These are phyloP conservation scores for Pterostichus niger DNA, from an alignment of 2,888 invertebrate species.

Conservation along the genomic window DNA sequence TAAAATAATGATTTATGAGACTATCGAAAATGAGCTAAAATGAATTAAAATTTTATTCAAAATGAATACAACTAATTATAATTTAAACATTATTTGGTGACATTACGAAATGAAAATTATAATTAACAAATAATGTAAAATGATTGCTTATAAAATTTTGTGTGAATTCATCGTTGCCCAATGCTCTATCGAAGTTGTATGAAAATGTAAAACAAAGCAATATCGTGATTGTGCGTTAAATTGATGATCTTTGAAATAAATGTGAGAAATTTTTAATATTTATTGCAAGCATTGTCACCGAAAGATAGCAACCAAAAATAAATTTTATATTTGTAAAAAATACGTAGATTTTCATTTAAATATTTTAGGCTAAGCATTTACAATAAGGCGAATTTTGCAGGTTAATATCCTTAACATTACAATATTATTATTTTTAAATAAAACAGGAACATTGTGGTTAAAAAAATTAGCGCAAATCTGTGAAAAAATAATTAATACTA, in stretches of 20 bases:
- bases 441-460: conserved; percentile 45
- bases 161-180: not conserved
- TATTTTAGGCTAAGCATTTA: conserved; percentile 59
- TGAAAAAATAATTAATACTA: conserved; percentile 49
- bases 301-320: conserved; percentile 42
- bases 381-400: conserved; percentile 55
- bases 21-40: no score
- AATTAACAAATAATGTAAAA: not conserved
- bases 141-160: not conserved
- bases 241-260: conserved; percentile 41
- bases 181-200: conserved; percentile 1
- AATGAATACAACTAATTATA: no score
- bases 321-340: conserved; percentile 53
- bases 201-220: conserved; percentile 37
- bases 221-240: conserved; percentile 58
- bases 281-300: conserved; percentile 62
- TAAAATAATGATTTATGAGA: no score
- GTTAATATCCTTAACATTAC: conserved; percentile 52
- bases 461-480: conserved; percentile 26
- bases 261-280: conserved; percentile 53
- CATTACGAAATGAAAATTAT: no score
- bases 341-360: conserved; percentile 54
- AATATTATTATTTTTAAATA: conserved; percentile 40
- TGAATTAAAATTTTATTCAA: no score
- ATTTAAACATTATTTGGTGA: no score